Evolutionary conservation across 2,797 vertebrate species (phyloP).

Genomic region (Buceros bicornis): DNA sequence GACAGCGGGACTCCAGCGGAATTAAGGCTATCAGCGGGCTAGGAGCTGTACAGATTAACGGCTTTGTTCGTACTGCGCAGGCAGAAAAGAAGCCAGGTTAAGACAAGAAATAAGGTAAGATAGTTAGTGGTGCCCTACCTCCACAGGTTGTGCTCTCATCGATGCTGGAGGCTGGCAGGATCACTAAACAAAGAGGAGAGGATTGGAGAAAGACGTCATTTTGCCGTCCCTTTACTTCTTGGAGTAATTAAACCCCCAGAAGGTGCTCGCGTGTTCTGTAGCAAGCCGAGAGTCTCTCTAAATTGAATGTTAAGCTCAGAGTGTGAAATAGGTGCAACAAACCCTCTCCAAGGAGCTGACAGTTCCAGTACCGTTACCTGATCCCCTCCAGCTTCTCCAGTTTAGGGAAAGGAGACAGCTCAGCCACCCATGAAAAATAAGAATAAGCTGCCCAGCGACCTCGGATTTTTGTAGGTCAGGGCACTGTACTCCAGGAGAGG

Average conservation of each 20-base stretch:
- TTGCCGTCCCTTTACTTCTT: slow-evolving; percentile 27
- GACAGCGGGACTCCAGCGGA: slow-evolving; percentile 70
- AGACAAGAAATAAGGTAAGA: slow-evolving; percentile 67
- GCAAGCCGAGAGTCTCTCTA: slow-evolving; percentile 13
- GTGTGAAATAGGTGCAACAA: neutral
- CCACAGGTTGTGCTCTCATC: slow-evolving; percentile 91
- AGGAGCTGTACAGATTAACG: slow-evolving; percentile 67
- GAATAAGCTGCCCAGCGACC: neutral
- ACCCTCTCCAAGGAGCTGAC: neutral
- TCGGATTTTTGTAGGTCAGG: slow-evolving; percentile 1
- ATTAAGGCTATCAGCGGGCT: slow-evolving; percentile 71
- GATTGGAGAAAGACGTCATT: slow-evolving; percentile 41
- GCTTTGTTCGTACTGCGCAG: slow-evolving; percentile 61
- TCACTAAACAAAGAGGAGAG: slow-evolving; percentile 84
- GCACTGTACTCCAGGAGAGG: neutral
- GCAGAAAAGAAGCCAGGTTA: slow-evolving; percentile 56
- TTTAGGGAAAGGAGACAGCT: neutral
- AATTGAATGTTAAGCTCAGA: neutral
- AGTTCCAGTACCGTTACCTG: slow-evolving; percentile 12
- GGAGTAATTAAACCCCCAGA: slow-evolving; percentile 50
- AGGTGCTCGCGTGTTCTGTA: slow-evolving; percentile 1
- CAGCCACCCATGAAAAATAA: slow-evolving; percentile 8
- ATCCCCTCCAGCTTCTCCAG: neutral
- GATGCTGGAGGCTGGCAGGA: slow-evolving; percentile 95
- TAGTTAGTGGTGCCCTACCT: slow-evolving; percentile 85